Evolutionary conservation across 2,113 vertebrate genomes (phyloP).

Genomic region (Prunella himalayana): DNA sequence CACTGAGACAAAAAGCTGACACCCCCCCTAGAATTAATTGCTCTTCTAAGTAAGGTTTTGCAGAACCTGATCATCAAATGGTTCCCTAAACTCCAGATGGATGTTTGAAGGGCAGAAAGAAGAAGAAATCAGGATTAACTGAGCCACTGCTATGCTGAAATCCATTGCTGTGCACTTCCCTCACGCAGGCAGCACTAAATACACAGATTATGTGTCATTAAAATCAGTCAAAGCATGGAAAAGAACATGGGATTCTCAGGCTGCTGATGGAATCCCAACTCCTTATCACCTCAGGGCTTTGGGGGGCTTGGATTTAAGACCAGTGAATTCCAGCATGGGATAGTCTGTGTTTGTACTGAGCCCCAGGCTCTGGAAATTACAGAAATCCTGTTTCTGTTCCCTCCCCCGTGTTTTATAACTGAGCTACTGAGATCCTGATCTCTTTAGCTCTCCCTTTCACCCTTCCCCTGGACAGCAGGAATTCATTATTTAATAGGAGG

Average conservation of each 20-base stretch:
- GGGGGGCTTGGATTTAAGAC: background rate
- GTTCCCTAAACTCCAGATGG: background rate
- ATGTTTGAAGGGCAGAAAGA: background rate
- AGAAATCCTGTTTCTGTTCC: background rate
- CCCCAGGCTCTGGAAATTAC: background rate
- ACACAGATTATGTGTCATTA: background rate
- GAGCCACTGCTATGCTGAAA: background rate
- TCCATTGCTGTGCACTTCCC: background rate
- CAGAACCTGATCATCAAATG: background rate
- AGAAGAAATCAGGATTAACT: background rate
- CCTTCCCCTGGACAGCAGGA: background rate
- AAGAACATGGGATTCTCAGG: background rate
- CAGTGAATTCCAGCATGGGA: background rate
- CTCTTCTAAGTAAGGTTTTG: background rate
- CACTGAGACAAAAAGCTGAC: background rate
- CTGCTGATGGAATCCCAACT: background rate
- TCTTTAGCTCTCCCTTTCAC: background rate
- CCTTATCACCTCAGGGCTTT: background rate
- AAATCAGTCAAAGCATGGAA: background rate
- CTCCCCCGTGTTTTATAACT: background rate
- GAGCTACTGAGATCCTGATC: background rate
- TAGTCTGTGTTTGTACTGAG: background rate
- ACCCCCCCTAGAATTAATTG: background rate
- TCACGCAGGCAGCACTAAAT: background rate
- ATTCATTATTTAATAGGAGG: constrained; percentile 52